These are phyloP conservation scores for Microctonus aethiopoides DNA, from an alignment of 2,888 invertebrate genomes.

Conservation along the genomic window DNA sequence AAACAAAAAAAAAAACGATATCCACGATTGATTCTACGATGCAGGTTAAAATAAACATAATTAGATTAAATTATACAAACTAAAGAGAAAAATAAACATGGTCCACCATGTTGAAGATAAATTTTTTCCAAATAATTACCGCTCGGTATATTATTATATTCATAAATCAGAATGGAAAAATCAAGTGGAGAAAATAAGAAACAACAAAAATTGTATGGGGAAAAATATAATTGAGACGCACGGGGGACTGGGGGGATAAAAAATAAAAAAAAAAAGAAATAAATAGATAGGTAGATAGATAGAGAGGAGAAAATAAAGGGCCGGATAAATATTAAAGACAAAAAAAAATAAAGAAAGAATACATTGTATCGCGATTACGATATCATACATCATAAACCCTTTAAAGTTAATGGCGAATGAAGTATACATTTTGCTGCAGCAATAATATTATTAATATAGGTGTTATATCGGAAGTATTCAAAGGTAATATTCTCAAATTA, in stretches of 20 bases:
- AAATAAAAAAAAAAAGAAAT: neutral
- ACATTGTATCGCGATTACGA: constrained; percentile 36
- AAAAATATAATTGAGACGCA: neutral
- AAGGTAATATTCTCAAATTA: constrained; percentile 28
- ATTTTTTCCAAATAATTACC: constrained; percentile 22
- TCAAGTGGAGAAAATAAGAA: constrained; percentile 2
- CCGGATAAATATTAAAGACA: neutral
- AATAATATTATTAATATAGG: constrained; percentile 67
- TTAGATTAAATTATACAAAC: constrained; percentile 32
- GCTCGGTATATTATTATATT: constrained; percentile 22
- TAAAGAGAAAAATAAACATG: neutral
- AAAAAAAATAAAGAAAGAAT: constrained; percentile 20
- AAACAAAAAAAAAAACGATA: neutral
- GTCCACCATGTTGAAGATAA: neutral
- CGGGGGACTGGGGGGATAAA: neutral
- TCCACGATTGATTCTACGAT: constrained; percentile 13
- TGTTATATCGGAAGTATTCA: constrained; percentile 49
- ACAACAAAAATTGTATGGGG: neutral
- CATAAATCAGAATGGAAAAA: neutral
- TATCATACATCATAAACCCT: constrained; percentile 28
- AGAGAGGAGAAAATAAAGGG: neutral
- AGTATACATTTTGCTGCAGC: constrained; percentile 67
- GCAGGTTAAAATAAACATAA: constrained; percentile 32
- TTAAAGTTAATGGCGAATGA: constrained; percentile 41
- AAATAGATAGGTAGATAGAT: neutral